phyloP scores from a whole-genome alignment of 2,113 vertebrate genomes.

The Stigmatopora nigra region DNA sequence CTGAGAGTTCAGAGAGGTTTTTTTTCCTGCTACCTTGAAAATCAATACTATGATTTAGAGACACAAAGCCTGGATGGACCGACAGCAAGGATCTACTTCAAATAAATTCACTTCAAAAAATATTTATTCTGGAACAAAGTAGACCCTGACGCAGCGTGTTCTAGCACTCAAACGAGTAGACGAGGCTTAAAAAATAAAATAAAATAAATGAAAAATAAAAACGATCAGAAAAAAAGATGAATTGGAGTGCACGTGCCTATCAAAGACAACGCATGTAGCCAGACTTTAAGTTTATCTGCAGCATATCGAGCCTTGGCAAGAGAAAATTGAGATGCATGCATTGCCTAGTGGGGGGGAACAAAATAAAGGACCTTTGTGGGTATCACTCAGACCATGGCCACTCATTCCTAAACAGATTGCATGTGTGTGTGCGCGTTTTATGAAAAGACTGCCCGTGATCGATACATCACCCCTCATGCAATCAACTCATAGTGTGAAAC shows the following conservation, averaged over 20 bases:
- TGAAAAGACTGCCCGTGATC: slow-evolving; percentile 60
- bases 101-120: slow-evolving; percentile 62
- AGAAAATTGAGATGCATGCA: slow-evolving; percentile 29
- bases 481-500: slow-evolving; percentile 50
- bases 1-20: slow-evolving; percentile 40
- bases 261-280: slow-evolving; percentile 15
- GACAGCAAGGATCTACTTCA: slow-evolving; percentile 43
- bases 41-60: slow-evolving; percentile 67
- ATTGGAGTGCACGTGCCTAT: slow-evolving; percentile 36
- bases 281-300: neutral
- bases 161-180: slow-evolving; percentile 39
- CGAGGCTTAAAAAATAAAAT: slow-evolving; percentile 19
- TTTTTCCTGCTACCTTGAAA: slow-evolving; percentile 55
- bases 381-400: slow-evolving; percentile 43
- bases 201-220: slow-evolving; percentile 54
- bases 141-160: slow-evolving; percentile 45
- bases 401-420: slow-evolving; percentile 35
- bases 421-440: slow-evolving; percentile 25
- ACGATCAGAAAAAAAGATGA: slow-evolving; percentile 39
- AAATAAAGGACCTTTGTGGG: slow-evolving; percentile 50
- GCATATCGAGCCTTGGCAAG: slow-evolving; percentile 9
- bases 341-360: slow-evolving; percentile 27
- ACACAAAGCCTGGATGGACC: slow-evolving; percentile 44
- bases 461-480: slow-evolving; percentile 57
- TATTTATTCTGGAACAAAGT: slow-evolving; percentile 58